Base-by-base conservation (phyloP, 92 coral and sea anemone genomes). In the Pocillopora meandrina region DNA sequence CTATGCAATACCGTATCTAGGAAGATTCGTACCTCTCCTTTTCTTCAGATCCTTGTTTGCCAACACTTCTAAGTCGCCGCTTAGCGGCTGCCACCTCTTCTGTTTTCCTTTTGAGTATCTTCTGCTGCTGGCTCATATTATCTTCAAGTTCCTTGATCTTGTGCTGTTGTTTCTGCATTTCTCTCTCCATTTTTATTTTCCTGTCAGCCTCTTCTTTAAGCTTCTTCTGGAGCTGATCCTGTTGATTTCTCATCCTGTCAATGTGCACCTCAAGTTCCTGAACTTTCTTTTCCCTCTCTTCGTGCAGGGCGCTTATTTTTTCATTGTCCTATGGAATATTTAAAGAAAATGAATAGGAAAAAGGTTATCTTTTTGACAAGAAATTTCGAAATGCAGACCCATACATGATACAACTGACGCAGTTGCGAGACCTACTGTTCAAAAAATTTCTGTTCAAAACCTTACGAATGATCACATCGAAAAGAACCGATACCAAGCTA, bases 1-100 rank as follows among this genome's bases (percentile, higher is more conserved):
- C 52, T 2, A 3, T 42, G 52, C 8, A 7, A 42, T 42, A 42
- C 31, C 31, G 31, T 26, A 0, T 9, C 61, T 14, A 57, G 11
- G 14, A 9, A 71, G 1, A n/a, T 14, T n/a, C 10, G 16, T 80
- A 93, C 97, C 95, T 86, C 76, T 89, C 92, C 59, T 83, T 92
- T 20, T 94, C 98, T 58, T 92, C 98, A 17, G 93, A 91, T 14
- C 98, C 93, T 70, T 90, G 95, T 60, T 90, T 94, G 52, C 82
- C 80, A 17, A 90, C 78, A 61, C 72, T 86, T 79, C 99, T 89
- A 55, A 96, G 90, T 59, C 91, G 91, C 55, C 99, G 77, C 71
- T 96, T 96, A 0, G 95, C 99, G 12, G 90, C 95, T 55, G 89
- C 96, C 1, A 96, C 99, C 71, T 96, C 98, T 79, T 96, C 99